Evolutionary conservation across 2,113 vertebrate genomes (phyloP).

Genomic region (Grus americana): DNA sequence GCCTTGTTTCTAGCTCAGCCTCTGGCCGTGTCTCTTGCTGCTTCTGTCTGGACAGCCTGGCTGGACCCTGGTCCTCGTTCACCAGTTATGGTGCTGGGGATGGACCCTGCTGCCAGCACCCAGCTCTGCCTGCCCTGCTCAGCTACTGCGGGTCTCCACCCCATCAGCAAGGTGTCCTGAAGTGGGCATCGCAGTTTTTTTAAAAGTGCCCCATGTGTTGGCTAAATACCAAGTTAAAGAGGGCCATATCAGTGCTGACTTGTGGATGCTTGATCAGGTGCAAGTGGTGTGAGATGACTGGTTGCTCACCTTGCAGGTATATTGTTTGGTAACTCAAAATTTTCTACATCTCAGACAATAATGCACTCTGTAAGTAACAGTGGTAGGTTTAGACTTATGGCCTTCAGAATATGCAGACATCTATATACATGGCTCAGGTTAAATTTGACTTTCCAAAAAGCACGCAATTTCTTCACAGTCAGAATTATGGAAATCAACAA

Average conservation of each 20-base stretch:
- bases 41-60: not conserved
- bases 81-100: not conserved
- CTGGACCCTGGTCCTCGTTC: not conserved
- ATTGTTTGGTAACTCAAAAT: not conserved
- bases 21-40: not conserved
- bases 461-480: not conserved
- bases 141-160: not conserved
- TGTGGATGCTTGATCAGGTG: rapidly evolving
- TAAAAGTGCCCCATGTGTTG: not conserved
- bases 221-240: not conserved
- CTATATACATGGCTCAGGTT: rapidly evolving
- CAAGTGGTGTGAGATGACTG: not conserved
- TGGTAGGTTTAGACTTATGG: not conserved
- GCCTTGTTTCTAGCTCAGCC: not conserved
- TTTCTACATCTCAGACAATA: not conserved
- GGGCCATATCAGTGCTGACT: not conserved
- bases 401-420: not conserved
- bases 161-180: not conserved
- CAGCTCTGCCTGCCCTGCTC: not conserved
- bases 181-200: not conserved
- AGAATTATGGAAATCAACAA: not conserved
- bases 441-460: not conserved
- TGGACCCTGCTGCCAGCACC: not conserved
- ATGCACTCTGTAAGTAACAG: not conserved
- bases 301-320: not conserved